These are phyloP conservation scores for Andrena bucephala DNA, from an alignment of 2,888 invertebrate genomes.

Conservation along the genomic window DNA sequence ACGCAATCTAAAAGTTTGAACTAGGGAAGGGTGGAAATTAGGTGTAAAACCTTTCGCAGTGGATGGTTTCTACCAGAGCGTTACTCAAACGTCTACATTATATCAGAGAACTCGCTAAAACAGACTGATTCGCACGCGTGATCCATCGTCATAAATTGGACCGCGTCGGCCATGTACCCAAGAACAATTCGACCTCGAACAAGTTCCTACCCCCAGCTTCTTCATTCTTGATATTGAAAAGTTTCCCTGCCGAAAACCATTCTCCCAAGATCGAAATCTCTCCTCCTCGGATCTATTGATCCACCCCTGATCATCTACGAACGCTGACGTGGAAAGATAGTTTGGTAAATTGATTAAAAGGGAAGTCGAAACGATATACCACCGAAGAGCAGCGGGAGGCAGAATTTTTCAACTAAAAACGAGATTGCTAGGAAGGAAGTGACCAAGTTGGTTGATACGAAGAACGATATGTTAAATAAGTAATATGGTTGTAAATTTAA, in stretches of 20 bases:
- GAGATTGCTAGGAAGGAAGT: not conserved
- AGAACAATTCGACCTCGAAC: constrained; percentile 43
- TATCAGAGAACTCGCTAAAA: not conserved
- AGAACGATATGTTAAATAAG: not conserved
- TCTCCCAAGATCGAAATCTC: constrained; percentile 42
- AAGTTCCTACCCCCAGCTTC: constrained; percentile 52
- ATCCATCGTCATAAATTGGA: constrained; percentile 51
- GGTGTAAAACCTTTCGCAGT: not conserved
- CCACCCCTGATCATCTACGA: not conserved
- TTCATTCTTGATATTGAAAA: constrained; percentile 69
- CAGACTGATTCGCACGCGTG: constrained; percentile 36
- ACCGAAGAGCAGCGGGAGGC: not conserved
- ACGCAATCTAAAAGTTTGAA: not conserved
- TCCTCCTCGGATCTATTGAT: constrained; percentile 43
- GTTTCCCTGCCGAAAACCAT: constrained; percentile 34
- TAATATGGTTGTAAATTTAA: too few relatives aligned
- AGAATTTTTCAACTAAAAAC: not conserved
- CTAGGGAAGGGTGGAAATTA: not conserved
- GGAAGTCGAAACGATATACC: constrained; percentile 12
- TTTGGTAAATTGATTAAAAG: constrained; percentile 46
- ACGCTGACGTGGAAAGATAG: constrained; percentile 28
- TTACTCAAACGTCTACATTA: not conserved
- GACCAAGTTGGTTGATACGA: not conserved
- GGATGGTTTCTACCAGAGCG: not conserved
- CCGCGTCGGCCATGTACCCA: constrained; percentile 13